Base-by-base conservation (phyloP, 2,888 invertebrate genomes). In the Agonopterix heracliana region DNA sequence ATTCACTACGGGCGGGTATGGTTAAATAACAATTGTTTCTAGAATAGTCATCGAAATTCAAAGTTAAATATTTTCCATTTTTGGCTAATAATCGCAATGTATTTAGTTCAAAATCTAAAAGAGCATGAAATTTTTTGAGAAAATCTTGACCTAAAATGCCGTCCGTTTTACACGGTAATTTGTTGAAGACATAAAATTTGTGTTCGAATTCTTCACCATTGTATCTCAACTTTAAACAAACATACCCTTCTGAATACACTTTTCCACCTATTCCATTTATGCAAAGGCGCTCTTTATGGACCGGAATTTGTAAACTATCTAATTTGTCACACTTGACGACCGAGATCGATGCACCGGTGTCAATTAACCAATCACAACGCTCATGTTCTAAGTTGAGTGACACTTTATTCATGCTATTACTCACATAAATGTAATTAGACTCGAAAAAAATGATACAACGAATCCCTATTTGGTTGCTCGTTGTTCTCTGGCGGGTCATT, bases 141-240 rank as follows among this genome's bases (percentile, higher is more conserved):
- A 54, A 54, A 43, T 54, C 52, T 42, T 51, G 52, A 14, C 54
- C 52, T 11, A 52, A 12, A 38, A 54, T 54, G 2, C 54, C 52
- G 35, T 48, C 40, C 13, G 49, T 17, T 38, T 48, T 48, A 47
- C 46, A 49, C 10, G 51, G 54, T 13, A 54, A 46, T 10, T 46
- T 41, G 12, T 51, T 13, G 45, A 54, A 54, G 34, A 54, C 47
- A 47, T 50, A 52, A 41, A 54, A 52, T 36, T 47, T 52, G 43
- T 54, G 54, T 17, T 9, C 41, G 4, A 49, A 35, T 8, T 35
- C 10, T 10, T 7, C 9, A 2, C 38, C 10, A n/a, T 41, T 9
- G 3, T n/a, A 8, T 43, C 12, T 5, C 7, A 49, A 34, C 1
- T 8, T 17, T 12, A 48, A 17, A 35, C 40, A 43, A 40, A 43